Conservation (phyloP, 1,140 invertebrate species). For the Bradynema listronoti region DNA sequence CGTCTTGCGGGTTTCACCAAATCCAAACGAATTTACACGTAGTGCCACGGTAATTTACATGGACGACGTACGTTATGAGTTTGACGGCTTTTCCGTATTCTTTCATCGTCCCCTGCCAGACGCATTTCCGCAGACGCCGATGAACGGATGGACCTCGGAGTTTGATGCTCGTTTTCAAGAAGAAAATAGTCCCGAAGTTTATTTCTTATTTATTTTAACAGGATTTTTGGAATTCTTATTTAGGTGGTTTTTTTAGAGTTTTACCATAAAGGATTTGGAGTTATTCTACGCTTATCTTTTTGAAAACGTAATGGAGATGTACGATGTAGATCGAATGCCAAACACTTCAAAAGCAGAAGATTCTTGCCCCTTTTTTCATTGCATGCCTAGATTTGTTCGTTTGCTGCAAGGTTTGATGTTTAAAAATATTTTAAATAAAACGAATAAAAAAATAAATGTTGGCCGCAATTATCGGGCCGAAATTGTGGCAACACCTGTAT, state of each 20-base stretch:
- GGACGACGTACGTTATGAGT: conserved; percentile 65
- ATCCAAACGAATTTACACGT: conserved; percentile 12
- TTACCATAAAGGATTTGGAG: conserved; percentile 82
- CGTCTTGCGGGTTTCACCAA: conserved; percentile 46
- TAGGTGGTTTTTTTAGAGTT: conserved; percentile 64
- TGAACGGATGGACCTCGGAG: conserved; percentile 80
- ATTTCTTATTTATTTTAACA: background rate
- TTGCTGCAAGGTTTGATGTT: conserved; percentile 62
- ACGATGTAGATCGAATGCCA: conserved; percentile 67
- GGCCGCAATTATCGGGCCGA: no score
- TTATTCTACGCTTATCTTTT: conserved; percentile 82
- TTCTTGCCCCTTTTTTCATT: conserved; percentile 82
- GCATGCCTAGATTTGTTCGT: conserved; percentile 88
- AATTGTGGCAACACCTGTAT: no score
- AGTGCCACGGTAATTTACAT: conserved; percentile 20
- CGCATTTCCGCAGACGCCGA: conserved; percentile 39
- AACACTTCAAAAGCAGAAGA: background rate
- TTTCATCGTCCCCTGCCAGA: conserved; percentile 77
- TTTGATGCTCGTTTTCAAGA: conserved; percentile 58
- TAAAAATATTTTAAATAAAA: conserved; percentile 8
- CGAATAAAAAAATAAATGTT: conserved; percentile 2
- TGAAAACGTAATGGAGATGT: conserved; percentile 79
- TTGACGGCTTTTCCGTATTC: conserved; percentile 94
- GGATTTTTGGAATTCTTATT: background rate
- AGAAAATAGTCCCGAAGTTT: conserved; percentile 16